Conservation (phyloP, 2,113 vertebrate species). For the Calidris pugnax region DNA sequence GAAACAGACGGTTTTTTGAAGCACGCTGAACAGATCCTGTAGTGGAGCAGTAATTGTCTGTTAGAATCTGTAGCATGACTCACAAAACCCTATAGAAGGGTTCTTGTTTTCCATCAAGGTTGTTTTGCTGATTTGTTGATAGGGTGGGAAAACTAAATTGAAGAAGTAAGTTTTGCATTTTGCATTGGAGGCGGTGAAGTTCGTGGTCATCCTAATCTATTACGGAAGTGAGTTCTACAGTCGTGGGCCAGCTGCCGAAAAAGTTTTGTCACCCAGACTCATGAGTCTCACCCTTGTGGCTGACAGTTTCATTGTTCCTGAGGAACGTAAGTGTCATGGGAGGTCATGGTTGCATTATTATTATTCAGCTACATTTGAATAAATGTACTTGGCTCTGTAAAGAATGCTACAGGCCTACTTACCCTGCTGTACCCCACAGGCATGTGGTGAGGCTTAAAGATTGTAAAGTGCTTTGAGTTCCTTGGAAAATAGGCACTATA, state of each 20-base stretch:
- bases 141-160: constrained; percentile 19
- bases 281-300: constrained; percentile 53
- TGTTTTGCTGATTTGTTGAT: constrained; percentile 1
- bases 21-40: background rate
- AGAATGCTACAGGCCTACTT: constrained; percentile 67
- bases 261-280: constrained; percentile 57
- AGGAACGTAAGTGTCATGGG: constrained; percentile 74
- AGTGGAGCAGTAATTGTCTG: background rate
- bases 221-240: constrained; percentile 61
- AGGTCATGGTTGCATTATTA: constrained; percentile 71
- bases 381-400: constrained; percentile 71
- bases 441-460: constrained; percentile 68
- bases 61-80: background rate
- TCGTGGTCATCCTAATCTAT: constrained; percentile 50
- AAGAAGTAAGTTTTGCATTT: constrained; percentile 29
- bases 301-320: constrained; percentile 71
- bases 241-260: constrained; percentile 50
- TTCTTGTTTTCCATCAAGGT: background rate
- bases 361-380: constrained; percentile 75
- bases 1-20: background rate
- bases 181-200: background rate
- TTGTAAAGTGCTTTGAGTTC: constrained; percentile 66
- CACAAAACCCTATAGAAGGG: background rate
- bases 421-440: constrained; percentile 67
- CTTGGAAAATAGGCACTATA: constrained; percentile 41